Percentiles rank a stretch among this genome's conserved stretches.
phyloP scores from a whole-genome alignment of 2,888 invertebrate species.

The Coenonympha glycerion region DNA sequence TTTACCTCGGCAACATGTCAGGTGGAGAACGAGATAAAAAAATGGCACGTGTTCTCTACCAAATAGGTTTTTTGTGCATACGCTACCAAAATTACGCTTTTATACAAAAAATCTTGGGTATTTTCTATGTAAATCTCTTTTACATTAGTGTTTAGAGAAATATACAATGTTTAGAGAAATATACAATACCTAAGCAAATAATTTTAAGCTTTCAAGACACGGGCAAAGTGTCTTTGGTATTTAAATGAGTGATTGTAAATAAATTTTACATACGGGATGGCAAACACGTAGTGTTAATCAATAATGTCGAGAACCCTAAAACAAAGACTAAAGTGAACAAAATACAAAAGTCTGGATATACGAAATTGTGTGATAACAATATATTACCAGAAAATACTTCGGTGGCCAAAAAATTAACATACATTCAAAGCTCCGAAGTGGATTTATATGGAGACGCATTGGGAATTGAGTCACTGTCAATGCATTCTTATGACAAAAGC shows the following conservation, averaged over 20 bases:
- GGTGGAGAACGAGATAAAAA: conserved; percentile 19
- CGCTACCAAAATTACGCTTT: conserved; percentile 24
- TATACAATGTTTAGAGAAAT: not conserved
- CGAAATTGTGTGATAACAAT: conserved; percentile 9
- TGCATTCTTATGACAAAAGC: conserved; percentile 50
- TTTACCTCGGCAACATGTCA: conserved; percentile 27
- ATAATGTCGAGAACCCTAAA: not conserved
- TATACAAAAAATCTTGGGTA: conserved; percentile 15
- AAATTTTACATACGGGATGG: conserved; percentile 2
- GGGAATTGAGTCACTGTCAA: conserved; percentile 55
- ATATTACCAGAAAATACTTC: conserved; percentile 18
- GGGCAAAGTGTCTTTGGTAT: conserved; percentile 2
- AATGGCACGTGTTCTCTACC: conserved; percentile 27
- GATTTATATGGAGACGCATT: conserved; percentile 56
- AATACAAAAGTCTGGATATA: not conserved
- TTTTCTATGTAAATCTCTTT: conserved; percentile 2
- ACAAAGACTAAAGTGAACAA: not conserved
- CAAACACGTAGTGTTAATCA: conserved; percentile 10
- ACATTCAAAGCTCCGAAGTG: conserved; percentile 30
- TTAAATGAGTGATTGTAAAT: conserved; percentile 11
- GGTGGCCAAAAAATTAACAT: conserved; percentile 31
- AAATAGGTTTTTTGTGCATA: conserved; percentile 22
- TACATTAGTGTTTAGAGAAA: not conserved
- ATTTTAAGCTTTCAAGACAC: conserved; percentile 10
- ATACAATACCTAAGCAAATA: conserved; percentile 3